These are phyloP conservation scores for Vulpes vulpes DNA, from an alignment of 2,113 vertebrate genomes.

Conservation along the genomic window DNA sequence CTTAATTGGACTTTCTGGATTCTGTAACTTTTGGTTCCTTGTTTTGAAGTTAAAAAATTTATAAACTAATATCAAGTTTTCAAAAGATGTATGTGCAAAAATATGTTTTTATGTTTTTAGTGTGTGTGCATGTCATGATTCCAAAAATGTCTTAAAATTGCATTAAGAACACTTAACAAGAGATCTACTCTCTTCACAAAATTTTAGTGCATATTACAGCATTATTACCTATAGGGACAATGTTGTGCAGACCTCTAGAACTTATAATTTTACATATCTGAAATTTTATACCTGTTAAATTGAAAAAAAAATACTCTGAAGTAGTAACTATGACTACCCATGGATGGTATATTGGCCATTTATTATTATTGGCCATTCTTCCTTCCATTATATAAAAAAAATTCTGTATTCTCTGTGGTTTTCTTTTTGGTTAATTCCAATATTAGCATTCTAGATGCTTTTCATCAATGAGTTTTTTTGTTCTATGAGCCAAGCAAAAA, in stretches of 20 bases:
- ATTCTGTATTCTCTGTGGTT: not conserved
- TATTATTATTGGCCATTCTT: not conserved
- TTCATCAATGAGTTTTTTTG: not conserved
- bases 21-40: not conserved
- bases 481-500: constrained; percentile 1
- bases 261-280: not conserved
- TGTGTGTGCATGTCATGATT: not conserved
- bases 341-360: not conserved
- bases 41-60: constrained; percentile 2
- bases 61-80: not conserved
- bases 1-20: constrained; percentile 43
- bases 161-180: not conserved
- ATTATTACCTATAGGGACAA: not conserved
- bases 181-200: not conserved
- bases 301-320: not conserved
- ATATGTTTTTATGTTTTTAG: not conserved
- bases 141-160: not conserved
- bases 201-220: not conserved
- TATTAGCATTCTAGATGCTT: not conserved
- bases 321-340: not conserved
- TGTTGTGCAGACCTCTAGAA: not conserved
- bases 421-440: not conserved
- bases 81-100: not conserved
- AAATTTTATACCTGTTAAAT: not conserved
- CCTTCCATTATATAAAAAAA: not conserved